Evolutionary conservation across 2,797 vertebrate species (phyloP), one percentile per base, ranked within the genome.

Genomic region (Pangasius sanitwongsei): DNA sequence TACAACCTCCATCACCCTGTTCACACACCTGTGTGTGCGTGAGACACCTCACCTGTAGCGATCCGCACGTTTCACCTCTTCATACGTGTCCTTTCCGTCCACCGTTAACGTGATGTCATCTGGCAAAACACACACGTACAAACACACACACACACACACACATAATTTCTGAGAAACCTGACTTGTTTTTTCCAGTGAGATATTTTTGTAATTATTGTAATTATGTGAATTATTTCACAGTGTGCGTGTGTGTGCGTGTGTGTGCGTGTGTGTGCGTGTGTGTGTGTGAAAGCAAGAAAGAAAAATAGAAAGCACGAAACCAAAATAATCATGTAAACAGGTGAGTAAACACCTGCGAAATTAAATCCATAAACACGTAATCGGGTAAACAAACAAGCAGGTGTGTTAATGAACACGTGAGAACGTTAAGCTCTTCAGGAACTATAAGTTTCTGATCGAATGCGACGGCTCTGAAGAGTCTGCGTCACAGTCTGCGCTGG

Each of bases 91-190:
- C 83, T 96, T 97, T 16, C 98, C 98, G 0, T 99, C 98, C 0
- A 97, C 96, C 0, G 98, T 99, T 85, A 99, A 93, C 0, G 98
- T 99, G 94, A 99, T 98, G 92, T 99, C 98, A 93, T 99, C 98
- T 99, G 87, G 83, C 88, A 75, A 89, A 3, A 89, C 88, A 83
- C 31, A 88, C n/a, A 84, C 31, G 28, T 25, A 87, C 28, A 63
- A 28, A 85, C 74, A 77, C 70, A 75, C 67, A 69, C 34, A 41
- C 65, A 69, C 65, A 69, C 63, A n/a, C 34, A 72, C 16, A 72
- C 31, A 25, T 44, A 23, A 75, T 53, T 15, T 50, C 20, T 23
- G 37, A 72, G n/a, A n/a, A 50, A 50, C 25, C 6, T 7, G 0
- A 53, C 15, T 72, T 72, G 70, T 41, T 41, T 72, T 72, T 72